phyloP scores from a whole-genome alignment of 2,113 vertebrate genomes.

The Catagonus wagneri region DNA sequence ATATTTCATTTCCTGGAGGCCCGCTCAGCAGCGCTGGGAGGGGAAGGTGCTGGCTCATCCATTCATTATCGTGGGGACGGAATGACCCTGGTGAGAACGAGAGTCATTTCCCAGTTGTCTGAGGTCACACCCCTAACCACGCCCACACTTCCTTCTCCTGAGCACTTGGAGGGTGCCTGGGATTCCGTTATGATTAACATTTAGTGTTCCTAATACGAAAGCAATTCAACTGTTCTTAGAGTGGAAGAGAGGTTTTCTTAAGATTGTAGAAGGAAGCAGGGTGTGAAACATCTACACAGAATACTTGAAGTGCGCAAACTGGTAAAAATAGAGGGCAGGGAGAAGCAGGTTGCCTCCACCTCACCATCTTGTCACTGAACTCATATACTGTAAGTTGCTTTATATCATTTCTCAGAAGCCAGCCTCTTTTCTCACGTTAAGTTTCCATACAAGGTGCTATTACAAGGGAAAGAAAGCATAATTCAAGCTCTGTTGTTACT shows the following conservation, averaged over 20 bases:
- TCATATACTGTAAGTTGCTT: slow-evolving; percentile 70
- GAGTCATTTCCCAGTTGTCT: slow-evolving; percentile 66
- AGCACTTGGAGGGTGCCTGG: neutral
- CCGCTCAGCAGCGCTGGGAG: slow-evolving; percentile 5
- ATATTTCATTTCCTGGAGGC: slow-evolving; percentile 71
- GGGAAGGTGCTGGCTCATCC: slow-evolving; percentile 59
- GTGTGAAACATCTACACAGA: slow-evolving; percentile 67
- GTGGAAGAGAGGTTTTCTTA: slow-evolving; percentile 60
- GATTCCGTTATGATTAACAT: slow-evolving; percentile 61
- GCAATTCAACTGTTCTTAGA: slow-evolving; percentile 56
- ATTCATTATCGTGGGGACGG: slow-evolving; percentile 23
- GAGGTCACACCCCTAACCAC: slow-evolving; percentile 18
- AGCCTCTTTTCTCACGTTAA: slow-evolving; percentile 79
- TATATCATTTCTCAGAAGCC: slow-evolving; percentile 83
- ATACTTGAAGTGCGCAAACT: slow-evolving; percentile 64
- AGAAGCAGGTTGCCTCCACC: slow-evolving; percentile 28
- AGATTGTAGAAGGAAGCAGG: neutral
- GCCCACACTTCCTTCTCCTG: slow-evolving; percentile 42
- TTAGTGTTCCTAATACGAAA: slow-evolving; percentile 70
- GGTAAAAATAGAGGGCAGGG: slow-evolving; percentile 59
- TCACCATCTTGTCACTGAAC: slow-evolving; percentile 74
- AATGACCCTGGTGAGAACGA: slow-evolving; percentile 61
- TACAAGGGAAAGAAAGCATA: slow-evolving; percentile 58
- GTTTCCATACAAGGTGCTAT: slow-evolving; percentile 76
- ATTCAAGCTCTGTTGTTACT: neutral